Evolutionary conservation across 2,888 invertebrate genomes (phyloP).

Genomic region (Orthosia gothica): DNA sequence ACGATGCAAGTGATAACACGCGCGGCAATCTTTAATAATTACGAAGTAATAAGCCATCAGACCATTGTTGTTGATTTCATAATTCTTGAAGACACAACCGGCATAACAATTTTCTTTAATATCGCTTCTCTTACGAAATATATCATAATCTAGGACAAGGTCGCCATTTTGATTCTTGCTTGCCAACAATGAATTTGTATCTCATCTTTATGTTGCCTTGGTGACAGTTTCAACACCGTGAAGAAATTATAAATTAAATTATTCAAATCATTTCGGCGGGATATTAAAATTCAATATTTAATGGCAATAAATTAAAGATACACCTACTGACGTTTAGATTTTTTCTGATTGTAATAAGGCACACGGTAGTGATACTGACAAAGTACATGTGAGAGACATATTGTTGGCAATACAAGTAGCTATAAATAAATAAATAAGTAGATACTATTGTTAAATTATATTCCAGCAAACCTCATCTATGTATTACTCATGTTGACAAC

Average conservation of each 20-base stretch:
- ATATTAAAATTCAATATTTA: not conserved
- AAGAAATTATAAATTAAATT: not conserved
- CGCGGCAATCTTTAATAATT: conserved; percentile 60
- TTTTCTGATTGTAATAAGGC: not conserved
- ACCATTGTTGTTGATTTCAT: conserved; percentile 69
- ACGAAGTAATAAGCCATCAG: conserved; percentile 61
- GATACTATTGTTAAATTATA: not conserved
- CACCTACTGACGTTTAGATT: not conserved
- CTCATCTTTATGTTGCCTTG: conserved; percentile 2
- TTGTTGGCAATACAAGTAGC: not conserved
- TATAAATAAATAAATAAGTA: not conserved
- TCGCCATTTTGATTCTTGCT: conserved; percentile 67
- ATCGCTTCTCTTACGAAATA: conserved; percentile 68
- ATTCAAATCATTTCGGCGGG: not conserved
- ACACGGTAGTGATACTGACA: not conserved
- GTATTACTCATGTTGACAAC: too few relatives aligned
- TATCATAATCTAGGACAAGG: conserved; percentile 70
- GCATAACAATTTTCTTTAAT: conserved; percentile 72
- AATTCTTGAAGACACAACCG: conserved; percentile 53
- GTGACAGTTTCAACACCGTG: conserved; percentile 23
- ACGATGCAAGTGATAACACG: conserved; percentile 39
- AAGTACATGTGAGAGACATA: not conserved
- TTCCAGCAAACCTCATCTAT: not conserved
- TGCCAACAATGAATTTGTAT: conserved; percentile 33
- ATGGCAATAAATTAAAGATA: not conserved